Evolutionary conservation across 2,797 vertebrate genomes (phyloP), one percentile per base, ranked within the genome.

Genomic region (Myotis vivesi): DNA sequence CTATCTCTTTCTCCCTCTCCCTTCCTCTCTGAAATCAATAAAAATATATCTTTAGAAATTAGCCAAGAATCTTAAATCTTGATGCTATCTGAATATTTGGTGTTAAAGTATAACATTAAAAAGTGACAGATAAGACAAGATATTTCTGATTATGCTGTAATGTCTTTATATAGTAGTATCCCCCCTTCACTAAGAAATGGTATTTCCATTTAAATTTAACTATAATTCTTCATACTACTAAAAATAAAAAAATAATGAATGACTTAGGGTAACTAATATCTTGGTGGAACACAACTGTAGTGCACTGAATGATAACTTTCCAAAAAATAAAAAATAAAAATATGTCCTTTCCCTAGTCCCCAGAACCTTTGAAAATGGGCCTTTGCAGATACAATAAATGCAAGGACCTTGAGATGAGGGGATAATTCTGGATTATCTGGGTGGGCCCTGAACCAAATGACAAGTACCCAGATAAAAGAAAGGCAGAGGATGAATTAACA

Each of bases 71-170:
- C 53, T 72, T 28, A 91, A 57, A 19, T 83, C 44, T 41, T 79
- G 46, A 49, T 71, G 49, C 20, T 55, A 38, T 87, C n/a, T 79
- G 55, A 84, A 72, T 79, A 33, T 68, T 72, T 84, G 64, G 51
- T 91, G 36, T 91, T 55, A 57, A 87, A 83, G 90, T 30, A 81
- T 82, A 81, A 85, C 6, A 44, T 68, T 69, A 80, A 85, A 83
- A 86, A 46, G 49, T 76, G 23, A 15, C 16, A 92, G 59, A 69
- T 76, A 71, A 75, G 66, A 33, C 33, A 69, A 46, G 89, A 75
- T 76, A 69, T 30, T 69, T 89, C n/a, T 46, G 4, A 89, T 66
- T 55, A 41, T 77, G 30, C n/a, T 86, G 5, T 41, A 46, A 82
- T 81, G 3, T 85, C 46, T 88, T 46, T 85, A 5, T 62, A 33